phyloP scores from a whole-genome alignment of 2,797 vertebrate species.

The Prunella strophiata region DNA sequence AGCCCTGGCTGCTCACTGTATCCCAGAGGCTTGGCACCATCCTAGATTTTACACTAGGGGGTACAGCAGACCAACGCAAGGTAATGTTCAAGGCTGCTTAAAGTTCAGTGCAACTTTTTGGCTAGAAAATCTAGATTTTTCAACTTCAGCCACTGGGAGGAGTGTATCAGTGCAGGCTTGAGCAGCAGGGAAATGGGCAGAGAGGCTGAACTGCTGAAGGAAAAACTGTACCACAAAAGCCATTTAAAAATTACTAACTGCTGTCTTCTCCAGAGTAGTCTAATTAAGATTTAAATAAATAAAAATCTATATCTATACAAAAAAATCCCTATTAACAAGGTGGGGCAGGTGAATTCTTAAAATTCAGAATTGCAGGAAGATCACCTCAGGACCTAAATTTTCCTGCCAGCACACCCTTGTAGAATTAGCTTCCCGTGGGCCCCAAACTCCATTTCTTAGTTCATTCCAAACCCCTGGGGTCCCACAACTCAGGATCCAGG shows the following conservation, averaged over 20 bases:
- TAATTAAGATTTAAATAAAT: background rate
- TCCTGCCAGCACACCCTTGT: background rate
- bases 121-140: background rate
- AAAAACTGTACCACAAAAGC: background rate
- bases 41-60: background rate
- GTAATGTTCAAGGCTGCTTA: background rate
- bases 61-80: background rate
- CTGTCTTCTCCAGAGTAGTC: background rate
- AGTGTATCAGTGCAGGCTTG: background rate
- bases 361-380: background rate
- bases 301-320: background rate
- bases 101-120: background rate
- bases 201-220: background rate
- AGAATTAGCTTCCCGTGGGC: background rate
- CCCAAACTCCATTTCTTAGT: background rate
- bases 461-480: accelerated
- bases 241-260: background rate
- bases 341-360: accelerated
- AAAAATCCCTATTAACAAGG: background rate
- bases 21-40: background rate
- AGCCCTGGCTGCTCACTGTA: background rate
- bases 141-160: background rate
- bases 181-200: background rate
- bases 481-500: background rate
- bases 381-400: background rate